Conservation (phyloP, 2,888 invertebrate genomes). For the Matsumyia berberina region DNA sequence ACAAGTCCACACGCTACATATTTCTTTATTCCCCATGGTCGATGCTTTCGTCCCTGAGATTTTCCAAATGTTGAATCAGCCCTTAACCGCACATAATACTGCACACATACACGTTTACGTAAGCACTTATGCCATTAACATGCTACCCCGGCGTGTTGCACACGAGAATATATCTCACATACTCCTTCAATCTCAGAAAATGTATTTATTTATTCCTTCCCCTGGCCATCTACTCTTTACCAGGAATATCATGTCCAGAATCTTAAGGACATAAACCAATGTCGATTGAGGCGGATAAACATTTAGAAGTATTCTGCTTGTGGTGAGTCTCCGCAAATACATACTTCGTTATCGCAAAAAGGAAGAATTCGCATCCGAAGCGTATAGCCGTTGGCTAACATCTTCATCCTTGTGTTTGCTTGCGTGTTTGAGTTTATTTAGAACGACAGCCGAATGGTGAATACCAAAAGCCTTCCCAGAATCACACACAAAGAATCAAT, state of each 20-base stretch:
- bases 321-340: constrained; percentile 13
- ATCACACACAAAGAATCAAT: constrained; percentile 64
- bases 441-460: constrained; percentile 36
- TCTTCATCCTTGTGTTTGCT: constrained; percentile 23
- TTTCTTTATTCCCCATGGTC: background rate
- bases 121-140: constrained; percentile 6
- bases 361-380: constrained; percentile 6
- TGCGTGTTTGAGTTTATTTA: constrained; percentile 42
- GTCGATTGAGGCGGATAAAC: constrained; percentile 37
- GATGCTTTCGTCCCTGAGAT: background rate
- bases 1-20: background rate
- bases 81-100: background rate
- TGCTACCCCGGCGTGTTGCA: constrained; percentile 1
- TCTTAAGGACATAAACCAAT: constrained; percentile 13
- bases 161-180: background rate
- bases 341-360: constrained; percentile 35
- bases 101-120: background rate
- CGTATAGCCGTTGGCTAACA: background rate
- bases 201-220: constrained; percentile 10
- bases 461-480: constrained; percentile 22
- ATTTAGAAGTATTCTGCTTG: constrained; percentile 26
- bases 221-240: background rate
- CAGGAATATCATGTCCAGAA: constrained; percentile 21
- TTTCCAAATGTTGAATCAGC: background rate
- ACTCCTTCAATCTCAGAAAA: background rate